These are phyloP conservation scores for Anabas testudineus DNA, from an alignment of 2,797 vertebrate genomes.

Conservation along the genomic window DNA sequence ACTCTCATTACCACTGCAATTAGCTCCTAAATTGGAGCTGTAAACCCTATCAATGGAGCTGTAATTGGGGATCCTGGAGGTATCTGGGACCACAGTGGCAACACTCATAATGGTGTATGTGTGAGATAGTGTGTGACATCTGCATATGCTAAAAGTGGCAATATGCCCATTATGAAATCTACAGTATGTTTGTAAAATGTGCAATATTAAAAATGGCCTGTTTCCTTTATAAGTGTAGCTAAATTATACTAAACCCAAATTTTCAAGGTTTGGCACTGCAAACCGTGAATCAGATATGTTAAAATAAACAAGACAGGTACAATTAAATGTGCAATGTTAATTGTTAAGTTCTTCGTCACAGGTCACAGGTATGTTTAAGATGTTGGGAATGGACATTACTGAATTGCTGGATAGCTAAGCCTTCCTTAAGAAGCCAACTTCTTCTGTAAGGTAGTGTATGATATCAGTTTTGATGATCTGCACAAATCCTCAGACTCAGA, in stretches of 20 bases:
- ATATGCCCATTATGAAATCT: slow-evolving; percentile 36
- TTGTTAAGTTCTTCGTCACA: too few species aligned
- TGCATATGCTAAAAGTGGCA: slow-evolving; percentile 44
- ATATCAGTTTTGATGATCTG: too few species aligned
- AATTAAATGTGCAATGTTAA: too few species aligned
- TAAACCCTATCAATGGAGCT: slow-evolving; percentile 94
- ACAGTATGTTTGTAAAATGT: not conserved
- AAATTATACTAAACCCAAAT: not conserved
- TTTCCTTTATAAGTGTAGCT: not conserved
- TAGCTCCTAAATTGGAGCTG: slow-evolving; percentile 98
- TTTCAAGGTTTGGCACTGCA: too few species aligned
- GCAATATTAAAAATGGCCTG: not conserved
- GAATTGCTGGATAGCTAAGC: too few species aligned
- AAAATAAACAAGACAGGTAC: too few species aligned
- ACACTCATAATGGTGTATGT: slow-evolving; percentile 31
- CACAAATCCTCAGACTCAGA: too few species aligned
- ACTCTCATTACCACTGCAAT: slow-evolving; percentile 98
- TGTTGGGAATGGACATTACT: too few species aligned
- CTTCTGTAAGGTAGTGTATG: too few species aligned
- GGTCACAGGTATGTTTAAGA: too few species aligned
- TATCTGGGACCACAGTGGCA: slow-evolving; percentile 84
- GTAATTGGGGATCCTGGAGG: slow-evolving; percentile 95
- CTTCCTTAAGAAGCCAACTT: too few species aligned
- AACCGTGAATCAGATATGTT: too few species aligned
- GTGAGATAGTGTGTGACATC: slow-evolving; percentile 53